Evolutionary conservation across 92 coral and sea anemone genomes (phyloP).

Genomic region (Muricea muricata): DNA sequence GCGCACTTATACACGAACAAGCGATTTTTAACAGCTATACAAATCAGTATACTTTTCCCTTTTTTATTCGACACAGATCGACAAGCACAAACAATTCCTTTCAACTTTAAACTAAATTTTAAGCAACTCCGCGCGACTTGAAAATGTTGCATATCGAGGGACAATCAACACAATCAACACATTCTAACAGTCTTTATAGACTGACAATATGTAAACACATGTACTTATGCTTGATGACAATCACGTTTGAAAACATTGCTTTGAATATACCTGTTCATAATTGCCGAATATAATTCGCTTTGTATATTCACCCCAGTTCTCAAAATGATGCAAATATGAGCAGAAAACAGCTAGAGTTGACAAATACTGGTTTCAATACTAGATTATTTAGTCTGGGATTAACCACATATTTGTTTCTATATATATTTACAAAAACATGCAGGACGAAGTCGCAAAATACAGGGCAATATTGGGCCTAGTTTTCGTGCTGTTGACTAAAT

Average conservation of each 20-base stretch:
- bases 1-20: too few species aligned
- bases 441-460: not conserved
- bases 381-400: not conserved
- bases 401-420: not conserved
- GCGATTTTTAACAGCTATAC: too few species aligned
- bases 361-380: not conserved
- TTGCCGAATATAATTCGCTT: too few species aligned
- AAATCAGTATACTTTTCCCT: too few species aligned
- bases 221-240: not conserved
- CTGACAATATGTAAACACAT: not conserved
- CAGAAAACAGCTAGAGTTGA: not conserved
- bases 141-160: not conserved
- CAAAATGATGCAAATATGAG: not conserved
- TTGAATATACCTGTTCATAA: too few species aligned
- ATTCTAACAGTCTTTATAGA: not conserved
- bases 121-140: not conserved
- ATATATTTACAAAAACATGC: not conserved
- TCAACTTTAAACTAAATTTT: not conserved
- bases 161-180: slow-evolving; percentile 11
- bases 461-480: slow-evolving; percentile 5
- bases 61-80: too few species aligned
- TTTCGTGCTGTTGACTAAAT: not conserved
- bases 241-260: not conserved
- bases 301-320: too few species aligned
- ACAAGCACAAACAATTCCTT: too few species aligned